These are phyloP conservation scores for Pogonocichla stellata DNA, from an alignment of 2,113 vertebrate genomes.

Conservation along the genomic window DNA sequence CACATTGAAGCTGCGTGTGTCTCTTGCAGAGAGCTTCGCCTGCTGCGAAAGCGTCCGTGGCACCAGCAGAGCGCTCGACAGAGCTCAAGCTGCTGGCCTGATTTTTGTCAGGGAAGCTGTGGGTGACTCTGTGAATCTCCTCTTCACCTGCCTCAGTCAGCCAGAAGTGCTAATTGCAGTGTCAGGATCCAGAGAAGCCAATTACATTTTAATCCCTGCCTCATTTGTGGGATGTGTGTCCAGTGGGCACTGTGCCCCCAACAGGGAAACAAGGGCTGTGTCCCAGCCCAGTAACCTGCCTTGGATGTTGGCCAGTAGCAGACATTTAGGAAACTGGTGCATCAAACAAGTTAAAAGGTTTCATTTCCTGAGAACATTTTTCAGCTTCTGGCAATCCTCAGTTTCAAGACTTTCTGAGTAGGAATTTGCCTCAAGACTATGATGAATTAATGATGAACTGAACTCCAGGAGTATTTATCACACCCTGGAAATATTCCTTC, in stretches of 20 bases:
- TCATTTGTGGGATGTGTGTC: accelerated
- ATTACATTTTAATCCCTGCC: neutral
- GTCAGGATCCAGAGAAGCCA: neutral
- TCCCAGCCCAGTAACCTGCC: neutral
- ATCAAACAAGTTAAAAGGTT: neutral
- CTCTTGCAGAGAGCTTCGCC: neutral
- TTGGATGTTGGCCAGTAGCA: neutral
- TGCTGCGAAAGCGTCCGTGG: accelerated
- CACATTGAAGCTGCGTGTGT: neutral
- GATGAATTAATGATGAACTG: neutral
- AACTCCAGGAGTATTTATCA: neutral
- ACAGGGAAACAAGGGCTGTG: neutral
- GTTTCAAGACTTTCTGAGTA: neutral
- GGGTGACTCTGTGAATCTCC: neutral
- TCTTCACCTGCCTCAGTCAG: neutral
- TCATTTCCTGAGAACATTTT: neutral
- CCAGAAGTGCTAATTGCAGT: neutral
- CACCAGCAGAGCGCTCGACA: neutral
- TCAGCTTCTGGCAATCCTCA: neutral
- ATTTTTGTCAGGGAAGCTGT: neutral
- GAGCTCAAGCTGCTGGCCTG: neutral
- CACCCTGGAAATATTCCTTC: neutral
- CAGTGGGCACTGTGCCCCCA: accelerated
- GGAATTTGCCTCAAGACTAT: neutral
- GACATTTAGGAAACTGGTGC: neutral